Percentiles rank a stretch among this genome's conserved stretches.
phyloP scores from a whole-genome alignment of 2,797 vertebrate genomes.

The Xenopus petersii region DNA sequence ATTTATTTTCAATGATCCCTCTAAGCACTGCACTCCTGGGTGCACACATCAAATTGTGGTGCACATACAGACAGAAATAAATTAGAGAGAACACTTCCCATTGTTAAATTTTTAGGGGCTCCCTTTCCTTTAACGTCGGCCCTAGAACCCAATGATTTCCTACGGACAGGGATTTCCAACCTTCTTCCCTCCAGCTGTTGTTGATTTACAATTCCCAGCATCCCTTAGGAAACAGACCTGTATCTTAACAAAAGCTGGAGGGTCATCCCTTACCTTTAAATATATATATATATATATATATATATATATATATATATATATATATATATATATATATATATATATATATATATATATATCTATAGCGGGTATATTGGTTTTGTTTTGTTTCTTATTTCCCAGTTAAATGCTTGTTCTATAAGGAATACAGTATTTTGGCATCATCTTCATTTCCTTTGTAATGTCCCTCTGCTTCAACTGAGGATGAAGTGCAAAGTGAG shows the following conservation, averaged over 20 bases:
- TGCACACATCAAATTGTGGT: too few species aligned
- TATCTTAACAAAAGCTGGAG: background rate
- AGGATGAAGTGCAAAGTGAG: slow-evolving; percentile 64
- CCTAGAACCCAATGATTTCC: too few species aligned
- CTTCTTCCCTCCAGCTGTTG: background rate
- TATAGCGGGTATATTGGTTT: background rate
- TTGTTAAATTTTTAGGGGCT: too few species aligned
- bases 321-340: background rate
- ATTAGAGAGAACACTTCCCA: too few species aligned
- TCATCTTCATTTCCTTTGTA: slow-evolving; percentile 38
- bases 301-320: background rate
- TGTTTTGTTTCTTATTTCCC: background rate
- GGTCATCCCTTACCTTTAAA: background rate
- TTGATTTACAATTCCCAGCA: background rate
- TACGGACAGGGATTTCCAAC: too few species aligned
- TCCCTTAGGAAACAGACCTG: background rate
- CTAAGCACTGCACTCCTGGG: too few species aligned
- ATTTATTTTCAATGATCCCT: too few species aligned
- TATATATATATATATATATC: too few species aligned
- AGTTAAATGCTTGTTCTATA: slow-evolving; percentile 35
- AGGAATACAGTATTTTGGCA: slow-evolving; percentile 51
- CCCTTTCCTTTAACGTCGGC: too few species aligned
- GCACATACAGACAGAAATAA: too few species aligned
- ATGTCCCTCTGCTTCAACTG: slow-evolving; percentile 58
- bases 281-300: background rate